Evolutionary conservation across 1,140 invertebrate genomes (phyloP).

Genomic region (Heliconius hermathena): DNA sequence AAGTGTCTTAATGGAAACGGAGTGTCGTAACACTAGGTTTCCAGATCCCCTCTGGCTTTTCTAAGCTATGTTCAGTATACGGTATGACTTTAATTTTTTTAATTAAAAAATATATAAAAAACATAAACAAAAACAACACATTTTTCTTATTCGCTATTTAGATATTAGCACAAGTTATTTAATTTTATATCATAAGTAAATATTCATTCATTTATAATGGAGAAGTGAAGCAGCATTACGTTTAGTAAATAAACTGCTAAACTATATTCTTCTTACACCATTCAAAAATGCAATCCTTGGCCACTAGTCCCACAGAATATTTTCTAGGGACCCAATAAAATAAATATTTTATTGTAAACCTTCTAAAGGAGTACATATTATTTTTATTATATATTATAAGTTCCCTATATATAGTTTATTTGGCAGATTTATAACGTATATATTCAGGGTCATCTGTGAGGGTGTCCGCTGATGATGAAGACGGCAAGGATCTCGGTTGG

Average conservation of each 20-base stretch:
- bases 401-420: conserved; percentile 23
- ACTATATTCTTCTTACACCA: not conserved
- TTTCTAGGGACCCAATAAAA: not conserved
- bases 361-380: not conserved
- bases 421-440: conserved; percentile 41
- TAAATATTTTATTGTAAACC: not conserved
- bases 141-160: no score
- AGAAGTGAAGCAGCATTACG: no score
- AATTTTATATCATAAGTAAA: no score
- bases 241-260: not conserved
- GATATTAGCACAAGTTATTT: no score
- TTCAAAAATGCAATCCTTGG: not conserved
- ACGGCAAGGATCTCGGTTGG: conserved; percentile 56
- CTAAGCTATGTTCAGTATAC: no score
- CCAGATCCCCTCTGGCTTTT: no score
- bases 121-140: no score
- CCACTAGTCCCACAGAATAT: not conserved
- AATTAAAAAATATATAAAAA: no score
- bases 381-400: not conserved
- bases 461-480: conserved; percentile 66
- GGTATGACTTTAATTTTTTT: no score
- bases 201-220: no score
- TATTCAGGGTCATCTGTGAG: conserved; percentile 60
- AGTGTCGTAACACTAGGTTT: no score
- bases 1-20: no score